Evolutionary conservation across 2,888 invertebrate species (phyloP), one percentile per base, ranked within the genome.

Genomic region (Seira musarum): DNA sequence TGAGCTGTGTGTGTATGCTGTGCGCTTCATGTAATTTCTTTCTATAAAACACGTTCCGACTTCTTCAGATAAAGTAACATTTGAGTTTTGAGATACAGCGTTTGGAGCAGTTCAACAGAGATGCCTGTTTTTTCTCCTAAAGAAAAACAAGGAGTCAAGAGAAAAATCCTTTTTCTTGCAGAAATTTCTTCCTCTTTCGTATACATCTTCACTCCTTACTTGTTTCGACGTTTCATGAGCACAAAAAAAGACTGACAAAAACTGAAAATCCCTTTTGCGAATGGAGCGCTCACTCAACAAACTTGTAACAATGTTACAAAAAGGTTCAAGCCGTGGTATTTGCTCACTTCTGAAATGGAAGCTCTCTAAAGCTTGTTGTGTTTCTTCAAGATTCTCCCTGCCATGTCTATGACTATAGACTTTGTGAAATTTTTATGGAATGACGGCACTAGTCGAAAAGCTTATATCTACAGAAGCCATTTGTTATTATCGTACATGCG

Each of bases 361-460:
- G 53, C 53, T 53, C 53, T 30, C 30, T 30, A 30, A 30, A 30
- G 30, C 30, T 30, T 30, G 30, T 30, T 30, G 30, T 30, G 30
- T 30, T 53, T 53, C 17, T 13, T 53, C 53, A 53, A 53, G 53
- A 53, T 53, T 53, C 53, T 53, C 15, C 13, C 53, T 53, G 17
- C 53, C 53, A 17, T 53, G 53, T 8, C 53, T 53, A 40, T 6
- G 40, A 40, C 40, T 40, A 40, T n/a, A 30, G 53, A 53, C 53
- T 3, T 53, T 53, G 2, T 53, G n/a, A 53, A 53, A 53, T 53
- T 53, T 53, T 53, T 53, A 53, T 53, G 17, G 53, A 53, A 53
- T 53, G n/a, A 53, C 8, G 30, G 30, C 8, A 30, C 30, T 30
- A 30, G 30, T 30, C 3, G 30, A 30, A 30, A 30, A 30, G 8